Evolutionary conservation across 2,797 vertebrate species (phyloP).

Genomic region (Trichosurus vulpecula): DNA sequence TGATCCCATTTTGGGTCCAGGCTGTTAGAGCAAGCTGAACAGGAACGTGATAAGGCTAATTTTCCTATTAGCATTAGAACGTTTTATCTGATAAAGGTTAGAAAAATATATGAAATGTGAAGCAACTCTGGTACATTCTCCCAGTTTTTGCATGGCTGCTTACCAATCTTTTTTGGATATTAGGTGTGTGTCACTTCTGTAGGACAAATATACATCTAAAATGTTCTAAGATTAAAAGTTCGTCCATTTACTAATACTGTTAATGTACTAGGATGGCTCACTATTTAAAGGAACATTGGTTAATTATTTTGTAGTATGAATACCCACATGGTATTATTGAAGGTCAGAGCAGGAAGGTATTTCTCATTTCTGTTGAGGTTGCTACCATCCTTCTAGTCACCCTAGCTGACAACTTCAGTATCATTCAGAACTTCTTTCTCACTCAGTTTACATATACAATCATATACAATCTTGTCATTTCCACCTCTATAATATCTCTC

Average conservation of each 20-base stretch:
- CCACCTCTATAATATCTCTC: neutral
- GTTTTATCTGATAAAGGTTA: constrained; percentile 51
- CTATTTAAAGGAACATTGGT: neutral
- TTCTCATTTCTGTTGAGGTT: neutral
- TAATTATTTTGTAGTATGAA: neutral
- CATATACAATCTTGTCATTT: neutral
- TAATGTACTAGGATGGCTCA: neutral
- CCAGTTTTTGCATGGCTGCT: neutral
- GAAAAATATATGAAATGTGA: constrained; percentile 32
- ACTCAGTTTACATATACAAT: neutral
- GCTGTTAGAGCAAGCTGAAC: constrained; percentile 2
- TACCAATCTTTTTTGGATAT: neutral
- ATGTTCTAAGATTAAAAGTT: neutral
- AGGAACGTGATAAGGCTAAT: constrained; percentile 19
- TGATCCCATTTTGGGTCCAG: constrained; percentile 31
- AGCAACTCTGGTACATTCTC: constrained; percentile 38
- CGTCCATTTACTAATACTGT: neutral
- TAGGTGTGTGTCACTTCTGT: neutral
- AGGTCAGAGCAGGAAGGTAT: neutral
- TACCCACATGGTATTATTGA: neutral
- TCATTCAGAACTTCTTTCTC: neutral
- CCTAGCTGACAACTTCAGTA: neutral
- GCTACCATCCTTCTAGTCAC: neutral
- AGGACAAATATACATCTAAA: neutral
- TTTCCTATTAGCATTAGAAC: constrained; percentile 27